Percentiles rank a stretch among this genome's conserved stretches.
Conservation (phyloP, 2,888 invertebrate genomes). For the Thymelicus acteon region DNA sequence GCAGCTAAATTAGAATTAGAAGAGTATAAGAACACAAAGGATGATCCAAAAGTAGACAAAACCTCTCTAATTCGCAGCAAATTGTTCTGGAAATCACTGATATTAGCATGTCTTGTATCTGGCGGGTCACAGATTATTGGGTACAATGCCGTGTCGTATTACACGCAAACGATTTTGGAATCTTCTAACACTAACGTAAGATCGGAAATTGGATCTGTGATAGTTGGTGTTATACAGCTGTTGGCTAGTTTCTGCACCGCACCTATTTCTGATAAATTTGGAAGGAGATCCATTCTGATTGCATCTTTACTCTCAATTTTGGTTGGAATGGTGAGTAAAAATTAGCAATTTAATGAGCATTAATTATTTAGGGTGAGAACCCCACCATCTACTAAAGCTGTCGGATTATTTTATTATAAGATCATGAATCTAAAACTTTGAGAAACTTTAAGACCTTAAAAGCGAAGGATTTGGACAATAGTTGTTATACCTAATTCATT, state of each 20-base stretch:
- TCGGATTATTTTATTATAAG: too few relatives aligned
- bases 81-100: conserved; percentile 50
- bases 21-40: conserved; percentile 51
- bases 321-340: conserved; percentile 54
- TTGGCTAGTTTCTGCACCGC: conserved; percentile 57
- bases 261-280: conserved; percentile 55
- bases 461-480: too few relatives aligned
- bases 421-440: too few relatives aligned
- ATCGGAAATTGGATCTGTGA: conserved; percentile 60
- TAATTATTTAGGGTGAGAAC: neutral
- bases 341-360: neutral
- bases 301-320: conserved; percentile 48
- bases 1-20: conserved; percentile 60
- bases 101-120: conserved; percentile 47
- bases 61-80: conserved; percentile 47
- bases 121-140: conserved; percentile 54
- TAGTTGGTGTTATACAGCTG: conserved; percentile 62
- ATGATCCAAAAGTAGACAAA: conserved; percentile 41
- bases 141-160: conserved; percentile 61
- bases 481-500: too few relatives aligned
- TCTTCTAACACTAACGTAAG: conserved; percentile 60
- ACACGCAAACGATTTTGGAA: conserved; percentile 64
- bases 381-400: too few relatives aligned
- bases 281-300: conserved; percentile 54
- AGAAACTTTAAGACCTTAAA: too few relatives aligned